Percentiles rank a stretch among this genome's conserved stretches.
Evolutionary conservation across 2,113 vertebrate species (phyloP).

Genomic region (Actenoides lindsayi): DNA sequence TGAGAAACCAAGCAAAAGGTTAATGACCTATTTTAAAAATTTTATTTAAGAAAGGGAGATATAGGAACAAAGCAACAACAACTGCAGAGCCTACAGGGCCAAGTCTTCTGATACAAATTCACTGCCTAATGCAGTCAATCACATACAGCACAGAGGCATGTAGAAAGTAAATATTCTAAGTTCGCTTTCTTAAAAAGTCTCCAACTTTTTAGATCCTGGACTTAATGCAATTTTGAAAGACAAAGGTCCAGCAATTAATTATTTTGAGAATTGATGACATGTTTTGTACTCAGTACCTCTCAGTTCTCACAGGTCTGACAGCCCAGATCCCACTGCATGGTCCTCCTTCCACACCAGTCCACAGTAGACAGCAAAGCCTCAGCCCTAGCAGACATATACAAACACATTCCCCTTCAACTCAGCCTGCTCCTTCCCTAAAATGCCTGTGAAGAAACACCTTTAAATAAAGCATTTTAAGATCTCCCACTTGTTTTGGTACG

Average conservation of each 20-base stretch:
- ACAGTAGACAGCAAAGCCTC: background rate
- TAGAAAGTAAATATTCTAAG: background rate
- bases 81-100: background rate
- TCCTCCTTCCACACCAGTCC: background rate
- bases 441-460: conserved; percentile 22
- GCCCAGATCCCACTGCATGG: background rate
- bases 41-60: conserved; percentile 21
- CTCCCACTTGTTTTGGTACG: conserved; percentile 59
- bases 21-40: background rate
- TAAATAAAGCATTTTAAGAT: conserved; percentile 42
- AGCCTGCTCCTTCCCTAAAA: conserved; percentile 25
- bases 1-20: conserved; percentile 4
- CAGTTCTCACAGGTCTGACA: background rate
- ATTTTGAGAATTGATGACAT: background rate
- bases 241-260: background rate
- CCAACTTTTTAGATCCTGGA: background rate
- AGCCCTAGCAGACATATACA: background rate
- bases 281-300: background rate
- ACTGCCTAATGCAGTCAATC: background rate
- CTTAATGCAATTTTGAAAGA: background rate
- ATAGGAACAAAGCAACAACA: background rate
- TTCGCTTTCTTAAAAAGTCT: background rate
- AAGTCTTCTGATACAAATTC: background rate
- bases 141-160: background rate
- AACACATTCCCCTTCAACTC: background rate